Conservation (phyloP, 2,888 invertebrate genomes). For the Adelognathus sp. region DNA sequence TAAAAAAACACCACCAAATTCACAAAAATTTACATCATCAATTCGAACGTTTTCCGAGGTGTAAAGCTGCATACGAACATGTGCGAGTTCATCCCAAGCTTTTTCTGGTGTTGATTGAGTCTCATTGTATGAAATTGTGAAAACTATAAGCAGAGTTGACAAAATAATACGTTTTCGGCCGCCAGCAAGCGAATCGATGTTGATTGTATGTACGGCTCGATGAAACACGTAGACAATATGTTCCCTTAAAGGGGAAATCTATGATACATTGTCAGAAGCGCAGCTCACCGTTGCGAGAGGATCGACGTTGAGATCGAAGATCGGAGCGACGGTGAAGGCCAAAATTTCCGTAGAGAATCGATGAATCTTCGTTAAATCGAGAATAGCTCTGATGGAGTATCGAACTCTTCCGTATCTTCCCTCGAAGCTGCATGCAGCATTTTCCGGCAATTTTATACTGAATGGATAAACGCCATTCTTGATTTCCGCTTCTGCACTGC, state of each 20-base stretch:
- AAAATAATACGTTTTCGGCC: too few species aligned
- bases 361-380: constrained; percentile 73
- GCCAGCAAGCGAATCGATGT: too few species aligned
- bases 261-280: background rate
- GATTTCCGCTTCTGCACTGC: constrained; percentile 63
- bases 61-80: too few species aligned
- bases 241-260: background rate
- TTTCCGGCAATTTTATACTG: constrained; percentile 79
- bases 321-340: constrained; percentile 81
- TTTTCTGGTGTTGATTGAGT: too few species aligned
- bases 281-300: constrained; percentile 72
- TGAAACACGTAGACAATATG: background rate
- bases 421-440: constrained; percentile 79
- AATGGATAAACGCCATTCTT: constrained; percentile 79
- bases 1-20: too few species aligned
- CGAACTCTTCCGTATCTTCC: constrained; percentile 81
- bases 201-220: too few species aligned
- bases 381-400: constrained; percentile 80
- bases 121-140: too few species aligned
- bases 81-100: too few species aligned
- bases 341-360: constrained; percentile 69
- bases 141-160: too few species aligned
- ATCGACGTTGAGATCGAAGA: constrained; percentile 81
- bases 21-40: too few species aligned
- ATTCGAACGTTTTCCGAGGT: too few species aligned